Conservation (phyloP, 2,888 invertebrate species). For the Neoascia interrupta region DNA sequence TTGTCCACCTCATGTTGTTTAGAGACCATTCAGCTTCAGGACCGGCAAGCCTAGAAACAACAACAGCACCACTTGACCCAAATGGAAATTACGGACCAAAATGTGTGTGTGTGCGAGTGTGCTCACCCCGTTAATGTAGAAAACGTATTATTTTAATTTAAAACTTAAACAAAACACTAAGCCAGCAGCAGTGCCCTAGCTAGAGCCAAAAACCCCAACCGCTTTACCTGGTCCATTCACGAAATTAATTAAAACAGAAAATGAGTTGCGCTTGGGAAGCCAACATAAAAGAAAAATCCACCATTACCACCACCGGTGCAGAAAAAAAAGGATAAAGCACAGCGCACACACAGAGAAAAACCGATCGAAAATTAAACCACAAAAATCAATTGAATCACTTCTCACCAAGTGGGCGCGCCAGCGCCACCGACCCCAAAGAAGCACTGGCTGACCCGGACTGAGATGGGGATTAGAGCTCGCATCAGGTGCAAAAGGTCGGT, state of each 20-base stretch:
- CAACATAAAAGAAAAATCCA: conserved; percentile 37
- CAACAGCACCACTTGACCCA: conserved; percentile 54
- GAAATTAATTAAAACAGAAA: conserved; percentile 66
- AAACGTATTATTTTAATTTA: conserved; percentile 46
- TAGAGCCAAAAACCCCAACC: conserved; percentile 44
- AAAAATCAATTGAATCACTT: conserved; percentile 68
- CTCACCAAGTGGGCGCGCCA: conserved; percentile 32
- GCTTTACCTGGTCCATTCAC: conserved; percentile 59
- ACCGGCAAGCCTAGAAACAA: conserved; percentile 5
- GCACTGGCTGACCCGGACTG: background rate
- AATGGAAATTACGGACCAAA: conserved; percentile 41
- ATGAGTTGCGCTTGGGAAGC: conserved; percentile 38
- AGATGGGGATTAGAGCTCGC: conserved; percentile 32
- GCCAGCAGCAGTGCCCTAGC: too few species aligned
- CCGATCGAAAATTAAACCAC: conserved; percentile 67
- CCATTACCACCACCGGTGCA: conserved; percentile 3
- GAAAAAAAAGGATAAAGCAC: background rate
- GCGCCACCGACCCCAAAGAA: background rate
- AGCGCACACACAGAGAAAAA: conserved; percentile 15
- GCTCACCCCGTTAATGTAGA: background rate
- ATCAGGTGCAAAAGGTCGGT: conserved; percentile 43
- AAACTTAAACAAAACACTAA: conserved; percentile 51
- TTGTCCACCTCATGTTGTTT: conserved; percentile 49
- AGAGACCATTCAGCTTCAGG: conserved; percentile 32
- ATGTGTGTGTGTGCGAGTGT: background rate